Evolutionary conservation across 2,797 vertebrate species (phyloP).

Genomic region (Anas acuta): DNA sequence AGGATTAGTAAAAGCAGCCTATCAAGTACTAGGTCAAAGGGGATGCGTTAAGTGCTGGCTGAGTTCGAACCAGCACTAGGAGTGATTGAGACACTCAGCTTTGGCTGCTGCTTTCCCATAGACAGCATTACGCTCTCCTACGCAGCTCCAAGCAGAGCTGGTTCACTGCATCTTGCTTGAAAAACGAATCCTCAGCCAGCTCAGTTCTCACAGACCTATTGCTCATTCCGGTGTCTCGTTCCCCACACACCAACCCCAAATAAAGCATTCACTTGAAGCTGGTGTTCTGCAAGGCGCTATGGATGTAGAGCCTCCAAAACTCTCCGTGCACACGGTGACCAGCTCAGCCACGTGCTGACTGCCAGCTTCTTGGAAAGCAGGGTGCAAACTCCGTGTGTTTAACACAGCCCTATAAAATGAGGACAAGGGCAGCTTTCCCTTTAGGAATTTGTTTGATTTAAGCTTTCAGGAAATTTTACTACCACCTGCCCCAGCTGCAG

Average conservation of each 20-base stretch:
- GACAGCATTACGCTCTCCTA: background rate
- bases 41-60: background rate
- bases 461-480: background rate
- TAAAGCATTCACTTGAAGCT: background rate
- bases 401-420: background rate
- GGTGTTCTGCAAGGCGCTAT: background rate
- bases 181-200: background rate
- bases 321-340: background rate
- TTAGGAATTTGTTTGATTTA: background rate
- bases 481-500: background rate
- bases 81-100: background rate
- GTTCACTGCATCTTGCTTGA: background rate
- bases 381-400: background rate
- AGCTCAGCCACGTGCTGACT: background rate
- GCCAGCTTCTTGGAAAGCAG: background rate
- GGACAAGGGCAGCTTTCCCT: background rate
- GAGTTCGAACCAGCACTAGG: background rate
- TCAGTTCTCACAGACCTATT: background rate
- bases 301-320: background rate
- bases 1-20: conserved; percentile 7
- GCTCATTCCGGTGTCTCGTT: accelerated
- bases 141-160: background rate
- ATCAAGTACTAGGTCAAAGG: background rate
- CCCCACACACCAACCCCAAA: background rate
- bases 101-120: background rate